A percentile compares a stretch with the other conserved stretches of the same genome.
phyloP scores from a whole-genome alignment of 2,113 vertebrate genomes.

The Pangasianodon gigas region DNA sequence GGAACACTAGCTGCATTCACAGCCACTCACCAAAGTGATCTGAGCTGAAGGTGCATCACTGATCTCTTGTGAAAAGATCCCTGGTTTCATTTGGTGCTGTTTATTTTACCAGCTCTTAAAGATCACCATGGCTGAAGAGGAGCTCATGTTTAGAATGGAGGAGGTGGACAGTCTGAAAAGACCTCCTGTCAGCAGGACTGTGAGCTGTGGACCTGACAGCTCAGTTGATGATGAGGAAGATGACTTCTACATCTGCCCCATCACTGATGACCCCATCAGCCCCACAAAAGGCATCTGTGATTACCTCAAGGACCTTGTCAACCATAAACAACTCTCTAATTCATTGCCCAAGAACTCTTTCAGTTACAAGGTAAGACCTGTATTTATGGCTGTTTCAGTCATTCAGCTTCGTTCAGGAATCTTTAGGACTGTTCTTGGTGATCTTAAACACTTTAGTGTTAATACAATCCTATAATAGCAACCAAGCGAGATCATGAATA shows the following conservation, averaged over 20 bases:
- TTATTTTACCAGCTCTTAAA: neutral
- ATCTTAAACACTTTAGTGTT: neutral
- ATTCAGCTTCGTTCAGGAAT: neutral
- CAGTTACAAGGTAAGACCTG: slow-evolving; percentile 77
- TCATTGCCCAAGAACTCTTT: slow-evolving; percentile 82
- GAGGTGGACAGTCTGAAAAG: slow-evolving; percentile 75
- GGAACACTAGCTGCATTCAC: neutral
- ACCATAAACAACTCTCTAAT: slow-evolving; percentile 72
- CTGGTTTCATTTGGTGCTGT: neutral
- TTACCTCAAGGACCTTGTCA: slow-evolving; percentile 71
- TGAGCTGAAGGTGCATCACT: neutral
- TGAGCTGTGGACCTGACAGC: slow-evolving; percentile 68
- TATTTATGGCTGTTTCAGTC: neutral
- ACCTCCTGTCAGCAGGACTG: neutral
- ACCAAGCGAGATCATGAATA: neutral
- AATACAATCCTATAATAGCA: neutral
- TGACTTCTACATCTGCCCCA: slow-evolving; percentile 82
- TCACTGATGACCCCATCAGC: slow-evolving; percentile 81
- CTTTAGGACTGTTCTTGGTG: neutral
- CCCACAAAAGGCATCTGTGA: slow-evolving; percentile 72
- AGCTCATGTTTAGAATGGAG: slow-evolving; percentile 94
- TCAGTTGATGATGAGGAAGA: slow-evolving; percentile 83
- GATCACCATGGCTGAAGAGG: slow-evolving; percentile 88
- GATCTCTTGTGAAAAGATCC: neutral
- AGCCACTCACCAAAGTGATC: neutral